Evolutionary conservation across 2,888 invertebrate species (phyloP).

Genomic region (Acronicta aceris): DNA sequence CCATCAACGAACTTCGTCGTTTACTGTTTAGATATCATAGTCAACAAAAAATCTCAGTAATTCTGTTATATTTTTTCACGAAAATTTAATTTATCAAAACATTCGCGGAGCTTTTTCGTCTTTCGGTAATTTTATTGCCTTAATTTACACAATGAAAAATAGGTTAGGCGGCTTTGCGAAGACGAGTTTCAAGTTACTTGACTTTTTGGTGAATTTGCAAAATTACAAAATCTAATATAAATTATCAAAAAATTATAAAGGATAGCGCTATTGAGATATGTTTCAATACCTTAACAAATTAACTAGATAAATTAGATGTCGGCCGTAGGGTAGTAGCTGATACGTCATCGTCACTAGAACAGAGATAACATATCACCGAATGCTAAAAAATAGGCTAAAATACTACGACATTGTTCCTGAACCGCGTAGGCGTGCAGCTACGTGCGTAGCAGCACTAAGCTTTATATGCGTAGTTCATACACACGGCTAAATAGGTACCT

Average conservation of each 20-base stretch:
- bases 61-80: constrained; percentile 23
- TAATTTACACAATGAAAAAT: constrained; percentile 49
- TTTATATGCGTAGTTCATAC: too few species aligned
- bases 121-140: constrained; percentile 52
- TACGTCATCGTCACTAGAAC: too few species aligned
- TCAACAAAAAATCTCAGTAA: constrained; percentile 35
- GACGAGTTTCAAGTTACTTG: constrained; percentile 10
- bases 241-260: neutral
- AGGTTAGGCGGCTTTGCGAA: constrained; percentile 11
- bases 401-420: neutral
- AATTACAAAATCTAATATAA: constrained; percentile 5
- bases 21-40: constrained; percentile 31
- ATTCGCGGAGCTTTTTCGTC: constrained; percentile 41
- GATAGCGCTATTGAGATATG: too few species aligned
- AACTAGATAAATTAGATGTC: too few species aligned
- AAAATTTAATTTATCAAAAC: constrained; percentile 51
- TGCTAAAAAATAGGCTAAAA: too few species aligned
- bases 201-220: constrained; percentile 1
- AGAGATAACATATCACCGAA: too few species aligned
- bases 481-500: too few species aligned
- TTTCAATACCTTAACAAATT: too few species aligned
- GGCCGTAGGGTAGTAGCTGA: too few species aligned
- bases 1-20: constrained; percentile 16
- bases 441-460: neutral
- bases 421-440: neutral